phyloP scores from a whole-genome alignment of 1,140 invertebrate species.

The Drosophila mauritiana region DNA sequence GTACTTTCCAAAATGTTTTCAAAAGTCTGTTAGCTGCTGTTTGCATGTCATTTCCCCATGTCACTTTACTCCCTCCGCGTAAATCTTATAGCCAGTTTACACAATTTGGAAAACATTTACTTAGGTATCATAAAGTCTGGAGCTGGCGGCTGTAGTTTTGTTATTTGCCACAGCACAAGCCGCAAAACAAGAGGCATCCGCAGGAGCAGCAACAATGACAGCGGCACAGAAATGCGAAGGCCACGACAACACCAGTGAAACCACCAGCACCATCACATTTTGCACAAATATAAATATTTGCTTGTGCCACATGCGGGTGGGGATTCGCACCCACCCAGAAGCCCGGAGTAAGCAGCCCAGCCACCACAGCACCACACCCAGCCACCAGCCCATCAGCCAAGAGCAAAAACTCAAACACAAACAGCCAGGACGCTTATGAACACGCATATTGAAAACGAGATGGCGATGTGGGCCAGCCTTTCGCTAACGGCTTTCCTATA shows the following conservation, averaged over 20 bases:
- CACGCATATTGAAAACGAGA: conserved; percentile 26
- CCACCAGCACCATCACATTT: conserved; percentile 45
- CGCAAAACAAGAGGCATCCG: conserved; percentile 29
- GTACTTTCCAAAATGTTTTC: too few relatives aligned
- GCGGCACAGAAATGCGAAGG: conserved; percentile 36
- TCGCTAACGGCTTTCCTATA: conserved; percentile 53
- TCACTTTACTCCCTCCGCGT: background rate
- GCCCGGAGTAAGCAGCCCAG: background rate
- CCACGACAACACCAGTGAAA: conserved; percentile 32
- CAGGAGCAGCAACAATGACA: conserved; percentile 35
- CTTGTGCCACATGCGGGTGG: conserved; percentile 61
- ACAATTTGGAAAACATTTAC: conserved; percentile 2
- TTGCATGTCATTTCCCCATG: background rate
- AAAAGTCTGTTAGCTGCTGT: background rate
- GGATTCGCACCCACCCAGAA: background rate
- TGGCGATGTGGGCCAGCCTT: conserved; percentile 9
- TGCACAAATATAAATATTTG: conserved; percentile 77
- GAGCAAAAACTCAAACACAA: conserved; percentile 44
- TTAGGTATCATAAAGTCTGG: conserved; percentile 39
- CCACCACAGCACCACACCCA: background rate
- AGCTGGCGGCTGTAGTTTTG: conserved; percentile 24
- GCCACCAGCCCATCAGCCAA: conserved; percentile 3
- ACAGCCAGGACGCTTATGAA: conserved; percentile 52
- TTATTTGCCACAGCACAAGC: conserved; percentile 23
- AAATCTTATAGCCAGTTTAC: conserved; percentile 4